A percentile compares a stretch with the other conserved stretches of the same genome.
Conservation (phyloP, 2,797 vertebrate genomes). For the Melanitta fusca region DNA sequence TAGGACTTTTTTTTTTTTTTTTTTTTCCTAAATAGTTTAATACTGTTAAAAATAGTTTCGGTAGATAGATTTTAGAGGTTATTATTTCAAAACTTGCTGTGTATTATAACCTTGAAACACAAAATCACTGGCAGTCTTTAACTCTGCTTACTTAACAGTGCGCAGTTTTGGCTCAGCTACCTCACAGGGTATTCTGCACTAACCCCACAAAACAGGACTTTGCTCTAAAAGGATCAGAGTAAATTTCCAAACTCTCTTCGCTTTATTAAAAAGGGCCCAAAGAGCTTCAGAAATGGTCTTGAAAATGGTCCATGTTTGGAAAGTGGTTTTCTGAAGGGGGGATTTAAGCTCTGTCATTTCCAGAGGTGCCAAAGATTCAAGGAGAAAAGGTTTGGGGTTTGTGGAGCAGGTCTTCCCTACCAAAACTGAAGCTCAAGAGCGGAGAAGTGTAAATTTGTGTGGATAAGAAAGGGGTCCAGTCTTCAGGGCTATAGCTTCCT, state of each 20-base stretch:
- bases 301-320: background rate
- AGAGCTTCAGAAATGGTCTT: background rate
- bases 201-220: background rate
- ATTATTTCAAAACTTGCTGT: background rate
- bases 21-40: background rate
- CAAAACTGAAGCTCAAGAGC: background rate
- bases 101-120: background rate
- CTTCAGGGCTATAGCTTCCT: background rate
- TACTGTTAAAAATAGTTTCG: background rate
- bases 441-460: background rate
- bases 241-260: background rate
- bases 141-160: background rate
- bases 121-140: background rate
- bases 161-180: background rate
- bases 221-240: background rate
- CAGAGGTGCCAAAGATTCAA: background rate
- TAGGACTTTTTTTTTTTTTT: background rate
- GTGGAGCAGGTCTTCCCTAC: background rate
- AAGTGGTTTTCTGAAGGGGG: background rate
- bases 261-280: fast-evolving
- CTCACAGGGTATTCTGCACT: background rate
- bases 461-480: background rate
- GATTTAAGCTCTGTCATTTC: background rate
- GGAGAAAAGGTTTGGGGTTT: background rate
- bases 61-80: background rate